These are phyloP conservation scores for Acipenser ruthenus DNA, from an alignment of 2,797 vertebrate species.

Conservation along the genomic window DNA sequence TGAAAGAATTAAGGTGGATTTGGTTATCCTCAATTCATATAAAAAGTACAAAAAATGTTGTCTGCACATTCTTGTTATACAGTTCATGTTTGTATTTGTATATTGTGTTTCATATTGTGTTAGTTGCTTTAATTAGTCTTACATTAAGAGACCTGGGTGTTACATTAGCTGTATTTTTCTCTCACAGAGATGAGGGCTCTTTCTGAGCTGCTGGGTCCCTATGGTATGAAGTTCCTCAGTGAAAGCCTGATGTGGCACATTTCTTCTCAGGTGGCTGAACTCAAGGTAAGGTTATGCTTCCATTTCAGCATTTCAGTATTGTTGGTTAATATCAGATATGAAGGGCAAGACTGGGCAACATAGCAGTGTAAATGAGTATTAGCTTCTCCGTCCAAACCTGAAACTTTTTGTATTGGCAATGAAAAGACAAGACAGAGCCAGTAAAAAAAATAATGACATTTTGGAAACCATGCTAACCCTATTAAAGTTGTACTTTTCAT, in stretches of 20 bases:
- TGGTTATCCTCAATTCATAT: no score
- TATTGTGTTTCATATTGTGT: not conserved
- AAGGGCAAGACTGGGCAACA: not conserved
- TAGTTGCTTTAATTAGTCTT: not conserved
- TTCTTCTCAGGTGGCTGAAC: constrained; percentile 94
- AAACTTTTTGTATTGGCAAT: constrained; percentile 13
- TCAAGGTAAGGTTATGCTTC: constrained; percentile 72
- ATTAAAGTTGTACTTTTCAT: constrained; percentile 19
- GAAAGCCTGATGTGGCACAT: constrained; percentile 99
- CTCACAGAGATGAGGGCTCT: constrained; percentile 88
- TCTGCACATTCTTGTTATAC: not conserved
- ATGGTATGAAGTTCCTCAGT: constrained; percentile 98
- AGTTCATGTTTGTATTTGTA: not conserved
- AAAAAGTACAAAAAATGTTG: not conserved
- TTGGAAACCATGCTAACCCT: constrained; percentile 18
- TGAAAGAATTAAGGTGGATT: no score
- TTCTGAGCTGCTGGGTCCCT: constrained; percentile 90
- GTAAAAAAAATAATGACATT: constrained; percentile 10
- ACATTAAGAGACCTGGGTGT: not conserved
- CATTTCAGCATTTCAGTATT: constrained; percentile 1
- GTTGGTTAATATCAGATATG: not conserved
- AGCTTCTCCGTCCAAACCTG: not conserved
- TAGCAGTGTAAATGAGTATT: not conserved
- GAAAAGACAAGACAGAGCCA: not conserved
- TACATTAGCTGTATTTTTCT: not conserved